These are phyloP conservation scores for Heterochromis multidens DNA, from an alignment of 2,113 vertebrate genomes.

Conservation along the genomic window DNA sequence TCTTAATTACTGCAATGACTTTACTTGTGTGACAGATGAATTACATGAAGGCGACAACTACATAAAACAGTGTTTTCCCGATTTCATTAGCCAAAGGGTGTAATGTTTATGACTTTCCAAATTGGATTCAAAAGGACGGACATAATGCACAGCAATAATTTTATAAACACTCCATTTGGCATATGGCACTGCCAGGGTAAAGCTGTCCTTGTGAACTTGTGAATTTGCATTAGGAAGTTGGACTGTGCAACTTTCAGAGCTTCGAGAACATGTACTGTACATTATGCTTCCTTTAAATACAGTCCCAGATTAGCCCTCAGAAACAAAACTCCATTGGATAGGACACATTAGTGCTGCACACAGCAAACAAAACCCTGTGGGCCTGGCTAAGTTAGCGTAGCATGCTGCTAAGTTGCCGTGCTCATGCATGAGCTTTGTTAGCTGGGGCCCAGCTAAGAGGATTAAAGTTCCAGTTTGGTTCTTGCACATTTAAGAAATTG, in stretches of 20 bases:
- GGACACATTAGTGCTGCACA: constrained; percentile 26
- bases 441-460: constrained; percentile 72
- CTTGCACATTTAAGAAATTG: constrained; percentile 78
- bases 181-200: constrained; percentile 12
- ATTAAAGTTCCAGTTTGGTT: constrained; percentile 79
- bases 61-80: constrained; percentile 40
- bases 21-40: constrained; percentile 63
- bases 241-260: constrained; percentile 2
- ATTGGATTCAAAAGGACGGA: constrained; percentile 42
- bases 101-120: constrained; percentile 43
- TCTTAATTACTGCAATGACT: constrained; percentile 66
- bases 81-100: constrained; percentile 50
- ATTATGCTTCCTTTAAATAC: not conserved
- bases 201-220: constrained; percentile 49
- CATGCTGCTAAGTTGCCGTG: constrained; percentile 59
- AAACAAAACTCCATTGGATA: constrained; percentile 14
- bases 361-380: constrained; percentile 42
- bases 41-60: constrained; percentile 44
- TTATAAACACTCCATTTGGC: constrained; percentile 49
- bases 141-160: constrained; percentile 8
- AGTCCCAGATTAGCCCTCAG: constrained; percentile 1
- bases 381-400: constrained; percentile 50
- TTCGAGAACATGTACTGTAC: not conserved
- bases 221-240: constrained; percentile 2
- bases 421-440: constrained; percentile 67